A percentile compares a stretch with the other conserved stretches of the same genome.
phyloP scores from a whole-genome alignment of 2,797 vertebrate genomes.

The Acipenser oxyrinchus region DNA sequence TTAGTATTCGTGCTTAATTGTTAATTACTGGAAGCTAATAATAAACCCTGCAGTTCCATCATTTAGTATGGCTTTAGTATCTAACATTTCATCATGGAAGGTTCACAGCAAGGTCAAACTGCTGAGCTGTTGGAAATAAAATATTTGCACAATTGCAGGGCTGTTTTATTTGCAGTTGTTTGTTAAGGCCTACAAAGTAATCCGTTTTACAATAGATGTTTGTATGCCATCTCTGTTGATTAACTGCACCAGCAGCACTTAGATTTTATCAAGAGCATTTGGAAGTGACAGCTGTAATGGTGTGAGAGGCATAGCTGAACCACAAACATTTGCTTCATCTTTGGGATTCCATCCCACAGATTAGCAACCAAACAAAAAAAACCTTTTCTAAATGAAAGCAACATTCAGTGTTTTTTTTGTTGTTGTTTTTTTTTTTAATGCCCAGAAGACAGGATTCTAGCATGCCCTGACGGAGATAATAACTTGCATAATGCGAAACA shows the following conservation, averaged over 20 bases:
- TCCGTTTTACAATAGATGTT: constrained; percentile 6
- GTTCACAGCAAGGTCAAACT: neutral
- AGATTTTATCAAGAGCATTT: constrained; percentile 3
- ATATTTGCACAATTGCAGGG: neutral
- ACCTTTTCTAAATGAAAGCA: too few species aligned
- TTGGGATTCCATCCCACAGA: neutral
- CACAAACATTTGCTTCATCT: constrained; percentile 2
- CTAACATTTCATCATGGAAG: too few species aligned
- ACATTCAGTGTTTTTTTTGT: too few species aligned
- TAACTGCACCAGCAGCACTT: neutral
- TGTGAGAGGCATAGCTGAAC: constrained; percentile 2
- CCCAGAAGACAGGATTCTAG: too few species aligned
- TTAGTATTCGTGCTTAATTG: too few species aligned
- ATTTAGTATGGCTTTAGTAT: too few species aligned
- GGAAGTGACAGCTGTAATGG: constrained; percentile 20
- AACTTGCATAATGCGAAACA: too few species aligned
- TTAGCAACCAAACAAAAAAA: neutral
- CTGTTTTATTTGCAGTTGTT: constrained; percentile 6
- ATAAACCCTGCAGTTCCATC: too few species aligned
- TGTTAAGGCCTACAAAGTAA: constrained; percentile 1
- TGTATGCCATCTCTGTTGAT: neutral
- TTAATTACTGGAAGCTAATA: too few species aligned
- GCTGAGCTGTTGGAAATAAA: too few species aligned
- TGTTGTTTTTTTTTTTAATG: too few species aligned
- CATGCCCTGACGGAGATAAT: too few species aligned